Base-by-base conservation (phyloP, 2,797 vertebrate species). In the Clarias fuscus region DNA sequence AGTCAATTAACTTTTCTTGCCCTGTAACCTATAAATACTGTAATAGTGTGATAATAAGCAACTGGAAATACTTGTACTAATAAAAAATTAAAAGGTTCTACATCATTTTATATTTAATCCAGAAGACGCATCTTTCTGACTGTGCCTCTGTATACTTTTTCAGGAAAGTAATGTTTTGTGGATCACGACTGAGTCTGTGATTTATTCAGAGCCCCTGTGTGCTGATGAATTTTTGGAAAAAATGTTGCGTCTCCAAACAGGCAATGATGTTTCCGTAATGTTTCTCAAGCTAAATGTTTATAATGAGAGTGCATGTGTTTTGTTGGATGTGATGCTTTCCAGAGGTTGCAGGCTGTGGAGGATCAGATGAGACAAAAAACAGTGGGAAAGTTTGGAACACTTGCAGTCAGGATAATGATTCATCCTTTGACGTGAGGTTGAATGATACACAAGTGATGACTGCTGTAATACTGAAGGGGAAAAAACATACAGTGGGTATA, bases 261-360 rank as follows among this genome's bases (percentile, higher is more conserved):
- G 20, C 15, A 65, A 3, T 62, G 17, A 83, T 84, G 85, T 80
- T 89, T 89, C 67, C 65, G 79, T 85, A 85, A 72, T 75, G 53
- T 79, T 79, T 62, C 85, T 30, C 40, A 83, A 76, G 86, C 67
- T 87, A 80, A 88, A 81, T 89, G 90, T 90, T 91, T 90, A 90
- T 84, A 86, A 37, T 53, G 22, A 59, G n/a, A 78, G 80, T 33
- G 62, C 27, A 17, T 78, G 40, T 80, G 4, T 61, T 48, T 40
- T 64, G 71, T 75, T 58, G 59, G 5, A 73, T 14, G 27, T 37
- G 77, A 84, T 1, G 11, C 20, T 86, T 7, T 72, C 30, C 70
- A 83, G 78, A 85, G 37, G 48, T 73, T 83, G 43, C 10, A 61
- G 18, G 4, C 79, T 82, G 62, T 8, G 11, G 24, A 24, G 17